phyloP scores from a whole-genome alignment of 2,113 vertebrate species.

The Gopherus evgoodei region DNA sequence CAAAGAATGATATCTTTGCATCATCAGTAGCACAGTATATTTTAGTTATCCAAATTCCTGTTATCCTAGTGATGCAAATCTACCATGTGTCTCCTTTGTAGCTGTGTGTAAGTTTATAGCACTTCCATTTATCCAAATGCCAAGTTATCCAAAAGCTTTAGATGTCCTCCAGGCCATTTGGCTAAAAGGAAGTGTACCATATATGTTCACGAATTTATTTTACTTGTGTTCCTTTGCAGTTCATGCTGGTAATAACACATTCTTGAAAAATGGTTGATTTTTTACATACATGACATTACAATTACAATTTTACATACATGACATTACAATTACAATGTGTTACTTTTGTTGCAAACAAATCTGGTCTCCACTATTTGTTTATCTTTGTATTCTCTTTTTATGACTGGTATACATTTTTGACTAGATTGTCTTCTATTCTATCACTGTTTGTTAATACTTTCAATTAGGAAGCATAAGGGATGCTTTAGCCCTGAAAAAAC shows the following conservation, averaged over 20 bases:
- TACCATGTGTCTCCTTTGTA: background rate
- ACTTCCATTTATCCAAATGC: background rate
- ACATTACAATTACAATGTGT: background rate
- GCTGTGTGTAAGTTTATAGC: background rate
- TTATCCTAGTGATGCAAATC: background rate
- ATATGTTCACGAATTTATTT: background rate
- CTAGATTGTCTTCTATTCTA: background rate
- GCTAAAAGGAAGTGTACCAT: background rate
- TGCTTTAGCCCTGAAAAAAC: background rate
- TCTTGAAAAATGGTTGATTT: background rate
- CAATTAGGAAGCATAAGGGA: background rate
- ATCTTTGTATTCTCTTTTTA: background rate
- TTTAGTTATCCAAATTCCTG: background rate
- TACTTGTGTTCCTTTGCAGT: background rate
- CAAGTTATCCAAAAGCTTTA: background rate
- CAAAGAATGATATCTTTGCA: background rate
- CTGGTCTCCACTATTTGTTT: background rate
- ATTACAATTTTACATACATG: background rate
- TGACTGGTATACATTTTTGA: background rate
- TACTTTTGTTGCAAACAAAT: background rate
- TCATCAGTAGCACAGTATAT: background rate
- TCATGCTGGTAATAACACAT: fast-evolving
- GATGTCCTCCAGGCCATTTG: background rate
- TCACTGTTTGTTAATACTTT: background rate
- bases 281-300: background rate